A percentile compares a stretch with the other conserved stretches of the same genome.
phyloP scores from a whole-genome alignment of 2,888 invertebrate genomes.

The Cantharis lateralis region DNA sequence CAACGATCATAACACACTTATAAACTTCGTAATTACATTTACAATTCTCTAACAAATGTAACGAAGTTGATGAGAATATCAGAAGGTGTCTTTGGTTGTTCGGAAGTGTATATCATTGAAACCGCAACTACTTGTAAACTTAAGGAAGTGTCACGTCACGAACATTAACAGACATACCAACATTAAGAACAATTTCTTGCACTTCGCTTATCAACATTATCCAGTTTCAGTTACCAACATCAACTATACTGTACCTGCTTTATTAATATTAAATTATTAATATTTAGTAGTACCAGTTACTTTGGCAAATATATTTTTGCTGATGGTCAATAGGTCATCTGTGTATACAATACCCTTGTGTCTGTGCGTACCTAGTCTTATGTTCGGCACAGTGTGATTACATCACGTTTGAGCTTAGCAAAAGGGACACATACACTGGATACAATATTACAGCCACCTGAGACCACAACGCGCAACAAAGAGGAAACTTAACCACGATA shows the following conservation, averaged over 20 bases:
- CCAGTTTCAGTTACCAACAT: not conserved
- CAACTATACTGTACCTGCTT: not conserved
- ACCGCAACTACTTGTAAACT: not conserved
- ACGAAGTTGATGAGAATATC: conserved; percentile 1
- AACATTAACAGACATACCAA: not conserved
- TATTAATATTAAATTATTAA: not conserved
- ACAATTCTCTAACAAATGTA: not conserved
- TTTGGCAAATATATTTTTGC: not conserved
- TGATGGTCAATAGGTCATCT: not conserved
- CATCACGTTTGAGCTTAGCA: conserved; percentile 19
- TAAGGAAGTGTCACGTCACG: not conserved
- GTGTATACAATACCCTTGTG: not conserved
- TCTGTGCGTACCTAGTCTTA: not conserved
- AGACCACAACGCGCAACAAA: conserved; percentile 14
- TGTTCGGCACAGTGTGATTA: conserved; percentile 16
- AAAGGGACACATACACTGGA: conserved; percentile 21
- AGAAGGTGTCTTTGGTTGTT: conserved; percentile 1
- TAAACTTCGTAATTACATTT: not conserved
- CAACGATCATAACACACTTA: not conserved
- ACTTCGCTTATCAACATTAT: not conserved
- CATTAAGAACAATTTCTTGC: not conserved
- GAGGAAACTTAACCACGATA: not conserved
- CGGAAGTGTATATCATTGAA: not conserved
- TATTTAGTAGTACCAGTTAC: not conserved
- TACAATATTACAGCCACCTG: conserved; percentile 21